A percentile compares a stretch with the other conserved stretches of the same genome.
Evolutionary conservation across 1,140 invertebrate genomes (phyloP).

Genomic region (Anagrus nilaparvatae): DNA sequence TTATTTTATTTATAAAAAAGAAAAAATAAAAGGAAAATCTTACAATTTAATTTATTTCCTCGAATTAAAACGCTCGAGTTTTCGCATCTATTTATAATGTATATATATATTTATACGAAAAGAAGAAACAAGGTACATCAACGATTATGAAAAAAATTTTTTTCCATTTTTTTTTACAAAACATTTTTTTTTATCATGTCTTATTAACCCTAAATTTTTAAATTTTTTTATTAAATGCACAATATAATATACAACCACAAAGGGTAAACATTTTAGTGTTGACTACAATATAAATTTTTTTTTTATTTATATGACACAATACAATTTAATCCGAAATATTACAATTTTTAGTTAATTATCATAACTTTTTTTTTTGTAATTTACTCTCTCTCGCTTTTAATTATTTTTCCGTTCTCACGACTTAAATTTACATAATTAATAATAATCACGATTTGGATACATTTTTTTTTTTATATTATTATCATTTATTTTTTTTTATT

Average conservation of each 20-base stretch:
- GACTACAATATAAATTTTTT: constrained; percentile 9
- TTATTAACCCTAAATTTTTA: too few species aligned
- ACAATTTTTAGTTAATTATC: constrained; percentile 15
- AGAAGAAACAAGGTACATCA: constrained; percentile 27
- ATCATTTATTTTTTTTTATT: constrained; percentile 22
- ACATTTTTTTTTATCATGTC: constrained; percentile 8
- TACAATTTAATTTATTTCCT: too few species aligned
- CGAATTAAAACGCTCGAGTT: too few species aligned
- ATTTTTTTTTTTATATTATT: constrained; percentile 25
- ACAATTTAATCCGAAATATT: constrained; percentile 12
- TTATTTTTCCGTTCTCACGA: constrained; percentile 8
- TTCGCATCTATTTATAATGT: constrained; percentile 18
- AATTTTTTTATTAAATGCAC: too few species aligned
- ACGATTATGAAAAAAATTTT: constrained; percentile 14
- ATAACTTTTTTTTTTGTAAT: constrained; percentile 8
- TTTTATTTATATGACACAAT: constrained; percentile 6
- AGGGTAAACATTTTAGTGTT: constrained; percentile 10
- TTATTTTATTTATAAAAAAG: neutral
- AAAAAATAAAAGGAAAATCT: too few species aligned
- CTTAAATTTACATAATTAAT: constrained; percentile 40
- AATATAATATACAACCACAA: constrained; percentile 13
- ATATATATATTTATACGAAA: constrained; percentile 26
- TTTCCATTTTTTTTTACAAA: constrained; percentile 9
- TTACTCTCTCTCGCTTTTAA: neutral
- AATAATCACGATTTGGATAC: constrained; percentile 42